Conservation (phyloP, 2,113 vertebrate species). For the Dissostichus mawsoni region DNA sequence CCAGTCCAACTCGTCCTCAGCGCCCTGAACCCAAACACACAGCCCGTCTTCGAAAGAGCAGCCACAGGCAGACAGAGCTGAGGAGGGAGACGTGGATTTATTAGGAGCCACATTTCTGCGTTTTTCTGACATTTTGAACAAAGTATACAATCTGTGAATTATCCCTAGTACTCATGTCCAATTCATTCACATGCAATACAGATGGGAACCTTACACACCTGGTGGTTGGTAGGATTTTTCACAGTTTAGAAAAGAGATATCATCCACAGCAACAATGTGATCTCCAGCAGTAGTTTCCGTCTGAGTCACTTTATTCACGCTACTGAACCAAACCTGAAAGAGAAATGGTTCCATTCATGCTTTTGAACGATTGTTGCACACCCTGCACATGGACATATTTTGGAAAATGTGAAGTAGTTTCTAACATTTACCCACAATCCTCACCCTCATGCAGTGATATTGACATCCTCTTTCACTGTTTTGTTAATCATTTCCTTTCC, state of each 20-base stretch:
- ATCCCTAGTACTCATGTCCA: neutral
- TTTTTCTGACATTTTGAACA: too few relatives aligned
- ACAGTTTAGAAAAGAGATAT: constrained; percentile 83
- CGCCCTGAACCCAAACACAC: constrained; percentile 80
- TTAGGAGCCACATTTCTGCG: neutral
- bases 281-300: neutral
- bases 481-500: neutral
- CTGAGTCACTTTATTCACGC: constrained; percentile 4
- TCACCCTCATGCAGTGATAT: neutral
- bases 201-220: constrained; percentile 62
- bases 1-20: constrained; percentile 77
- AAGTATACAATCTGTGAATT: neutral
- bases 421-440: neutral
- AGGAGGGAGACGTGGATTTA: neutral
- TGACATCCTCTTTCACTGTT: neutral
- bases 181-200: neutral
- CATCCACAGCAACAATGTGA: constrained; percentile 73
- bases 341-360: constrained; percentile 1
- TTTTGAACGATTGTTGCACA: neutral
- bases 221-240: constrained; percentile 74
- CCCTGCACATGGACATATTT: neutral
- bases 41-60: constrained; percentile 81
- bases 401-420: neutral
- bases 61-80: constrained; percentile 63
- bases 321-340: constrained; percentile 77